Percentiles rank a stretch among this genome's conserved stretches.
These are phyloP conservation scores for Ricordea florida DNA, from an alignment of 92 coral and sea anemone genomes.

Conservation along the genomic window DNA sequence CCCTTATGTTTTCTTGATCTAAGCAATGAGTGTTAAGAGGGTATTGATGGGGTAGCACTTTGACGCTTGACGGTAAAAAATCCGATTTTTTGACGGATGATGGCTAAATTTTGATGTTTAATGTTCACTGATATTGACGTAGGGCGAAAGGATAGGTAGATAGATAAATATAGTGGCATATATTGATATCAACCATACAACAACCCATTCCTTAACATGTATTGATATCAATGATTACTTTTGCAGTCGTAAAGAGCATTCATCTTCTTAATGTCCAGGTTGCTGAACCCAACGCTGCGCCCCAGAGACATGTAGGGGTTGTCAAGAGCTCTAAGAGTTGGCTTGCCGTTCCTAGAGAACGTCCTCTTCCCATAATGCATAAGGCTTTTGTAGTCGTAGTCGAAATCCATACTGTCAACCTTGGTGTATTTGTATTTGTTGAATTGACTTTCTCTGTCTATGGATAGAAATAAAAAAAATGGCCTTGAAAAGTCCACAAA, in stretches of 20 bases:
- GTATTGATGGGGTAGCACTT: too few relatives aligned
- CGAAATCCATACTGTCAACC: conserved; percentile 81
- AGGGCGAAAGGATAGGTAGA: too few relatives aligned
- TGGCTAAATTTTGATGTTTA: too few relatives aligned
- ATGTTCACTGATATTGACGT: too few relatives aligned
- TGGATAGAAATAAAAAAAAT: not conserved
- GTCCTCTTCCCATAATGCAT: conserved; percentile 90
- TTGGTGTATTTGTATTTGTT: conserved; percentile 79
- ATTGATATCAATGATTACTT: conserved; percentile 33
- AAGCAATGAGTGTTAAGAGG: too few relatives aligned
- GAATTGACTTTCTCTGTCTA: conserved; percentile 81
- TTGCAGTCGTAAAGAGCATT: conserved; percentile 77
- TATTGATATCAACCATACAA: not conserved
- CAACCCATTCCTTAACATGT: not conserved
- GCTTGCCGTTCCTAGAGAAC: conserved; percentile 70
- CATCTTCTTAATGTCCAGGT: conserved; percentile 79
- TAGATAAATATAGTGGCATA: not conserved
- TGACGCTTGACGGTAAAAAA: too few relatives aligned
- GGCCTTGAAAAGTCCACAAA: too few relatives aligned
- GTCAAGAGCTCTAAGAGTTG: conserved; percentile 73
- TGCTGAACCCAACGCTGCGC: conserved; percentile 76
- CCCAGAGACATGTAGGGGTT: conserved; percentile 80
- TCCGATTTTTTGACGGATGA: too few relatives aligned
- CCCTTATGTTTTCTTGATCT: too few relatives aligned
- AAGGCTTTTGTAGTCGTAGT: conserved; percentile 81